Evolutionary conservation across 2,113 vertebrate genomes (phyloP).

Genomic region (Paedocypris sp.): DNA sequence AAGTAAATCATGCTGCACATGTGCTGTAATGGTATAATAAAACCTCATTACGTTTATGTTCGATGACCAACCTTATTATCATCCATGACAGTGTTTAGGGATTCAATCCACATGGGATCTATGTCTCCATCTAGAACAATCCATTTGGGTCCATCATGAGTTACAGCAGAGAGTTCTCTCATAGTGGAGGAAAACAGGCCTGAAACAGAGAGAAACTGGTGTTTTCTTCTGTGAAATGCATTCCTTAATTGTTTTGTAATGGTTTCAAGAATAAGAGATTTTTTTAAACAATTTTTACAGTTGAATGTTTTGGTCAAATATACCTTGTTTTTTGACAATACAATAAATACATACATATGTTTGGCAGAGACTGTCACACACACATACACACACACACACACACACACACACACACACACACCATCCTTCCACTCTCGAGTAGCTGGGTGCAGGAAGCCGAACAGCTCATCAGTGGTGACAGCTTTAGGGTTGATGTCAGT

Average conservation of each 20-base stretch:
- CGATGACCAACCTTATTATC: constrained; percentile 58
- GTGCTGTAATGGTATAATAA: no score
- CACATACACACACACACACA: background rate
- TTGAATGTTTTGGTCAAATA: no score
- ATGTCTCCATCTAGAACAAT: constrained; percentile 64
- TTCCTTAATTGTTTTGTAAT: no score
- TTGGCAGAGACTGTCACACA: background rate
- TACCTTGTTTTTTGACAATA: no score
- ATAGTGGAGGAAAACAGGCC: constrained; percentile 64
- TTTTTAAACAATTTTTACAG: no score
- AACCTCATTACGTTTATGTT: no score
- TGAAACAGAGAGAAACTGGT: constrained; percentile 11
- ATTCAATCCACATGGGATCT: constrained; percentile 66
- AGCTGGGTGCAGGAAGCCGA: constrained; percentile 63
- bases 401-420: constrained; percentile 36
- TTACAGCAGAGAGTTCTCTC: constrained; percentile 56
- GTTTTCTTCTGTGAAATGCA: no score
- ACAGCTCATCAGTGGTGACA: constrained; percentile 59
- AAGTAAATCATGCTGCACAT: no score
- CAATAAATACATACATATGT: no score
- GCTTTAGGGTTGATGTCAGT: constrained; percentile 61
- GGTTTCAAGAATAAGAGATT: no score
- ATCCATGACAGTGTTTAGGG: constrained; percentile 67
- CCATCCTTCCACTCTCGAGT: constrained; percentile 66
- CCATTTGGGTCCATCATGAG: constrained; percentile 57